Evolutionary conservation across 2,797 vertebrate species (phyloP), one percentile per base, ranked within the genome.

Genomic region (Gastrophryne carolinensis): DNA sequence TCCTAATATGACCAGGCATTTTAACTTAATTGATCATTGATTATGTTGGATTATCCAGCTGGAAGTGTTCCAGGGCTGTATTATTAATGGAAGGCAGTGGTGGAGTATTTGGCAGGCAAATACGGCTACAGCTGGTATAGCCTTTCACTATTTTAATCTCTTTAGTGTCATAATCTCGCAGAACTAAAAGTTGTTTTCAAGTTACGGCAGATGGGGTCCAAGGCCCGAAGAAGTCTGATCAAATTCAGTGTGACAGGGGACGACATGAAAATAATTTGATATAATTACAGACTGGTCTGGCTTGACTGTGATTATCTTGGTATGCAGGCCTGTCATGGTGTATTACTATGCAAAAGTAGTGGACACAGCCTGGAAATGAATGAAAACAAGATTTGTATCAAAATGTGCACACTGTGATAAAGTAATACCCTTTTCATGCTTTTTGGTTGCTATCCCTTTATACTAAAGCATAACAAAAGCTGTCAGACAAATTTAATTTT

Each of bases 21-120:
- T 76, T 62, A 76, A 69, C 56, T 69, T 70, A 64, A 76, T 70
- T 76, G 66, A 76, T 76, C 66, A 76, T 76, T 76, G 66, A 76
- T 70, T 76, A 76, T 62, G 35, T 41, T 44, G 61, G 35, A 35
- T 54, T 62, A 56, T 70, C 34, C 57, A 44, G 49, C 34, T 76
- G 74, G 74, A 70, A 54, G 12, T 17, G 29, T 54, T 56, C 35
- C 66, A 64, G 56, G 35, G 47, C 19, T 63, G 27, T 52, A 37
- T 52, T 69, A 75, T 47, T 76, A 62, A 70, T 63, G 57, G 35
- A 50, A 50, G 30, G 62, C 23, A 27, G 54, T 23, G 23, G 65
- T 15, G 17, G 44, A 35, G 63, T 58, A 49, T 39, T 44, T 75
- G 53, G 24, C 34, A 23, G 35, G 37, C 24, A 7, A 41, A 15